Percentiles rank a stretch among this genome's conserved stretches.
These are phyloP conservation scores for Hermodice carunculata DNA, from an alignment of 2,888 invertebrate genomes.

Conservation along the genomic window DNA sequence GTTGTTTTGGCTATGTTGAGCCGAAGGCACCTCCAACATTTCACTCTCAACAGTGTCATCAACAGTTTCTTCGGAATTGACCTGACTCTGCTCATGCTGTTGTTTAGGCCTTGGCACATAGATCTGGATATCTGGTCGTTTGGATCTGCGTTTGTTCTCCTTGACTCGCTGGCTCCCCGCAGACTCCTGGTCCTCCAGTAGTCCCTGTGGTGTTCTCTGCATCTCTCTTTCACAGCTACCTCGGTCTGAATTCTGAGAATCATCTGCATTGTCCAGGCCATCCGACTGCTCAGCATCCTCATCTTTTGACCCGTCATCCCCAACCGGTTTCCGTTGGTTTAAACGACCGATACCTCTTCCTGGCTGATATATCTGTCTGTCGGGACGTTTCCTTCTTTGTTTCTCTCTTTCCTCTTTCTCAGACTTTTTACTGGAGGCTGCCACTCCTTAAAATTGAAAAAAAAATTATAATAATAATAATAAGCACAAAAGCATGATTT, in stretches of 20 bases:
- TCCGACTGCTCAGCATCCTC: neutral
- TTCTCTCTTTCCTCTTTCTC: conserved; percentile 4
- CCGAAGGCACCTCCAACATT: too few relatives aligned
- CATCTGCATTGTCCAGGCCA: neutral
- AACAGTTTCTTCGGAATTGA: too few relatives aligned
- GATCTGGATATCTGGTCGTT: conserved; percentile 19
- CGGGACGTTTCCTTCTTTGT: conserved; percentile 1
- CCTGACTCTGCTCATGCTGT: neutral
- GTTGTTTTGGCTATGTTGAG: neutral
- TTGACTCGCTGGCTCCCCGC: neutral
- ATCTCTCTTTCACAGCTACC: neutral
- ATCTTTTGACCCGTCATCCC: neutral
- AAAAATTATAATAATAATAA: neutral
- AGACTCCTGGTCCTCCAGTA: neutral
- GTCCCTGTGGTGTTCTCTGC: neutral
- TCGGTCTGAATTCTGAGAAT: neutral
- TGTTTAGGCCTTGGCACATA: conserved; percentile 17
- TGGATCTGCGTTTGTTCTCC: neutral
- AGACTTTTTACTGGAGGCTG: neutral
- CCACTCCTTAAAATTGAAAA: neutral
- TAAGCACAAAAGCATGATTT: neutral
- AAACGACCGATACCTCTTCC: neutral
- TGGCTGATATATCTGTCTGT: conserved; percentile 5
- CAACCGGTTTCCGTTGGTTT: neutral
- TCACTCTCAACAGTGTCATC: too few relatives aligned